A percentile compares a stretch with the other conserved stretches of the same genome.
Conservation (phyloP, 2,888 invertebrate species). For the Strigamia transsilvanica region DNA sequence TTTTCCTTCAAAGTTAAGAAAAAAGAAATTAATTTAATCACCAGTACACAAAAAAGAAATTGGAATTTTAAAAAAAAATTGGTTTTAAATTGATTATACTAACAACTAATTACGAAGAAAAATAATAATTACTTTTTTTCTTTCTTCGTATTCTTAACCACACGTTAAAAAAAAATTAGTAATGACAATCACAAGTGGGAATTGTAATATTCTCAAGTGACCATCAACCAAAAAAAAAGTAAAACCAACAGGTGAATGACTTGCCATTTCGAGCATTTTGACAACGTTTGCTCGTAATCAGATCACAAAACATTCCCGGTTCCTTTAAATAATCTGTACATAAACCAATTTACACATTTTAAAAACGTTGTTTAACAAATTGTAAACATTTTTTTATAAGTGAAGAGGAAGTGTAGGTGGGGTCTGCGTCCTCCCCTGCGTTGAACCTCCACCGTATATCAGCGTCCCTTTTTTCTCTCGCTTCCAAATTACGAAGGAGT, state of each 20-base stretch:
- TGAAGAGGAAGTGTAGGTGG: constrained; percentile 40
- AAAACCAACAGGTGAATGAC: constrained; percentile 35
- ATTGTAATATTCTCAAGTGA: constrained; percentile 40
- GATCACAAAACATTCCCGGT: too few relatives aligned
- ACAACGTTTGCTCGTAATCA: too few relatives aligned
- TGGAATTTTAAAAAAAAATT: too few relatives aligned
- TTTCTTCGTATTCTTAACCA: neutral
- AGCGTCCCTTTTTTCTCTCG: neutral
- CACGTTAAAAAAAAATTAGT: constrained; percentile 8
- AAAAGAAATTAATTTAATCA: neutral
- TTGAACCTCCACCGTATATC: constrained; percentile 39
- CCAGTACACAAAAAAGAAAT: too few relatives aligned
- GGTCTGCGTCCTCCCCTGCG: constrained; percentile 40
- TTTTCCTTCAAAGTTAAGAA: neutral
- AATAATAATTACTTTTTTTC: neutral
- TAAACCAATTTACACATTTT: constrained; percentile 11
- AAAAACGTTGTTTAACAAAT: constrained; percentile 26
- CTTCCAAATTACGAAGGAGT: constrained; percentile 23
- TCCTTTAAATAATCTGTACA: neutral
- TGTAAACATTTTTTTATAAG: constrained; percentile 12
- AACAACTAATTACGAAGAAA: neutral
- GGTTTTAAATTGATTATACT: neutral
- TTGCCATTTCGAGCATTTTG: neutral
- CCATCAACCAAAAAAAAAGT: neutral
- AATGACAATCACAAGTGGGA: constrained; percentile 18